These are phyloP conservation scores for Noctua pronuba DNA, from an alignment of 2,888 invertebrate species.

Conservation along the genomic window DNA sequence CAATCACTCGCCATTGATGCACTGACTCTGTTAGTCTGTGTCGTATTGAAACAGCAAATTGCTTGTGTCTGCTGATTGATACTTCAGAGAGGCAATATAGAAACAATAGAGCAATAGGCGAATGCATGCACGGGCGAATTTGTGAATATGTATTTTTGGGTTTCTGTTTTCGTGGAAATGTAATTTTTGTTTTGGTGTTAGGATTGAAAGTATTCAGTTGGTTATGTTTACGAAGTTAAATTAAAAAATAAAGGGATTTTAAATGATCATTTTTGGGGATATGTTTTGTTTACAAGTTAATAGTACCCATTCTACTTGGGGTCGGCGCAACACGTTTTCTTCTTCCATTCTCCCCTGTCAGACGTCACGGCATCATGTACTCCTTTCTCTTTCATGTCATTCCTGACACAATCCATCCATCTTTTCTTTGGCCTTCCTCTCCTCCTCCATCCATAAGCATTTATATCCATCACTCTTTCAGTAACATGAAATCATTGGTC, in stretches of 20 bases:
- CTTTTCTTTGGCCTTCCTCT: background rate
- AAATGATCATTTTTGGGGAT: background rate
- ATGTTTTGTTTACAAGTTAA: background rate
- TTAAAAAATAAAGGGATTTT: background rate
- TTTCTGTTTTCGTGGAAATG: conserved; percentile 11
- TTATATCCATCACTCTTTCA: background rate
- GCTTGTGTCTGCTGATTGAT: conserved; percentile 59
- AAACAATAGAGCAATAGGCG: conserved; percentile 41
- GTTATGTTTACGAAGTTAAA: background rate
- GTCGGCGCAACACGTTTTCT: too few relatives aligned
- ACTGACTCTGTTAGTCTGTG: conserved; percentile 48
- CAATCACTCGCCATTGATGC: conserved; percentile 73
- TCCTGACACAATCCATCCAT: background rate
- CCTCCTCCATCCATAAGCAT: background rate
- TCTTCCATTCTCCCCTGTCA: too few relatives aligned
- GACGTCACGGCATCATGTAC: too few relatives aligned
- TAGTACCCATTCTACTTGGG: too few relatives aligned
- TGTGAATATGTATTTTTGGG: background rate
- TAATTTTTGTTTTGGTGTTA: background rate
- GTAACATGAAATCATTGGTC: background rate
- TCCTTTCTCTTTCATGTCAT: too few relatives aligned
- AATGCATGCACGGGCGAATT: conserved; percentile 18
- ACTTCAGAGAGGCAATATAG: conserved; percentile 42
- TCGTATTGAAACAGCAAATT: conserved; percentile 61
- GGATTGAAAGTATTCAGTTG: background rate